Base-by-base conservation (phyloP, 1,140 invertebrate genomes). In the Meloidogyne exigua region DNA sequence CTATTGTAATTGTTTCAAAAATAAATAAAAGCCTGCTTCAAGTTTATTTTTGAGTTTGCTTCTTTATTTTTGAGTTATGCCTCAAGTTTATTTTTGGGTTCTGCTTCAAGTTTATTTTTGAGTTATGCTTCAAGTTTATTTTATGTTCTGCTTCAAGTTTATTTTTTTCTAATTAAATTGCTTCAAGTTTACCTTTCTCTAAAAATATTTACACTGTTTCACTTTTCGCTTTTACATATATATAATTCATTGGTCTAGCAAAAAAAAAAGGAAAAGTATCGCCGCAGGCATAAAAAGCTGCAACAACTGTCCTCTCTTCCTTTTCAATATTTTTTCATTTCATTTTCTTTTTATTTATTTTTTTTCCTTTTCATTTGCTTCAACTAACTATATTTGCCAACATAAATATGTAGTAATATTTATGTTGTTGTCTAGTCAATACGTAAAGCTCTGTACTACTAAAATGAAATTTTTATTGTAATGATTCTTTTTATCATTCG, bases 371-470 rank as follows among this genome's bases (percentile, higher is more conserved):
- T 57, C 49, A 57, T 57, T 57, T 57, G 18, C 49, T 57, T 57
- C 18, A 57, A 18, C 49, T 57, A 57, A 18, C 49, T 57, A 18
- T 57, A 57, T 57, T 57, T 57, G 49, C 49, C 49, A 57, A 57
- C 49, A 57, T 57, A 57, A 44, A 44, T 57, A n/a, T n/a, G n/a
- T n/a, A 49, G 49, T 57, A 57, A n/a, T n/a, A n/a, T n/a, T n/a
- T n/a, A n/a, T n/a, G n/a, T n/a, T n/a, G n/a, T 57, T n/a, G 49
- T 44, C 42, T 44, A 44, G 42, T 57, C 49, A 57, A 57, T 57
- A 57, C 9, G 49, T 57, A 57, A 57, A 57, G 49, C 49, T n/a
- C 0, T 15, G 18, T 0, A 15, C 4, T 44, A 18, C 13, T 44
- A 15, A 57, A 57, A 57, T 57, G 49, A 57, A 57, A n/a, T 57